Percentiles rank a stretch among this genome's conserved stretches.
phyloP scores from a whole-genome alignment of 2,113 vertebrate genomes.

The Atrichornis clamosus region DNA sequence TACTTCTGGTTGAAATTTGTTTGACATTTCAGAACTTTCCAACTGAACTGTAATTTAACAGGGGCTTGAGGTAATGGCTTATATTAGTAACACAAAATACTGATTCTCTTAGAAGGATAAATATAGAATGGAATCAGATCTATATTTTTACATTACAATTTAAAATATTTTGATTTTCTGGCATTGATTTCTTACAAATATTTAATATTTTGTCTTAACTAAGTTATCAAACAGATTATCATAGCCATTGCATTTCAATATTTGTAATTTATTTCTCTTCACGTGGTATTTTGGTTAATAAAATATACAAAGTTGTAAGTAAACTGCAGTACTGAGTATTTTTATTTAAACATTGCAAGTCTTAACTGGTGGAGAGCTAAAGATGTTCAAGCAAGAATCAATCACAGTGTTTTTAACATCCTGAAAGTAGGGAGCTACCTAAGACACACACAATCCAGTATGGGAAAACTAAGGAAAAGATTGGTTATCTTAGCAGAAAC shows the following conservation, averaged over 20 bases:
- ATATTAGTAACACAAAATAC: background rate
- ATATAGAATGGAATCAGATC: background rate
- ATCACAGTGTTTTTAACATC: background rate
- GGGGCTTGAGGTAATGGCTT: background rate
- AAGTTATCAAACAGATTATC: background rate
- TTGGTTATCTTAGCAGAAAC: background rate
- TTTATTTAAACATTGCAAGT: background rate
- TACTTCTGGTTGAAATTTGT: background rate
- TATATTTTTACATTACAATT: background rate
- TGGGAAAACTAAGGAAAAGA: background rate
- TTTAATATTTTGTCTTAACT: background rate
- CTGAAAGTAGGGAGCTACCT: background rate
- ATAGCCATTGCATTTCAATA: background rate
- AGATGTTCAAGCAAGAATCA: background rate
- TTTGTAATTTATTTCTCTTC: conserved; percentile 24
- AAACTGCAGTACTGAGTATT: background rate
- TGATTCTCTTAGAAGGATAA: background rate
- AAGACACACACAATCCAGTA: background rate
- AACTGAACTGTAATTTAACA: background rate
- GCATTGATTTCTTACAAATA: background rate
- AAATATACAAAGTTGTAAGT: background rate
- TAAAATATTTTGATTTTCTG: background rate
- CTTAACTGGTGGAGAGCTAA: background rate
- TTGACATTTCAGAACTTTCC: background rate
- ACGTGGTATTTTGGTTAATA: conserved; percentile 5